Conservation (phyloP, 2,113 vertebrate species). For the Plectropomus leopardus region DNA sequence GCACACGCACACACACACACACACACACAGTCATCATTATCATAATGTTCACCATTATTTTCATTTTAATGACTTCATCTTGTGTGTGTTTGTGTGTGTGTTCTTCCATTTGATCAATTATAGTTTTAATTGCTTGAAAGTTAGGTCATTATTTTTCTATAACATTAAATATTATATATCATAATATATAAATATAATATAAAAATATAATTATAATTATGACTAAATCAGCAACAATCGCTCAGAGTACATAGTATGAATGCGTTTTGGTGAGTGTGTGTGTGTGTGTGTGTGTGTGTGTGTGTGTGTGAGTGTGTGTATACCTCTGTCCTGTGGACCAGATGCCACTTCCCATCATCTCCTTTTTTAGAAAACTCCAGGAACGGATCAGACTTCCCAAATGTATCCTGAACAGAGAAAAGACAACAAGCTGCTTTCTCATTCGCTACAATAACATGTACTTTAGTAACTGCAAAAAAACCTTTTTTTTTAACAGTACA, state of each 20-base stretch:
- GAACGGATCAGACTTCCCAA: conserved; percentile 95
- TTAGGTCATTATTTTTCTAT: not conserved
- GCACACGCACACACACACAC: not conserved
- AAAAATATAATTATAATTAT: too few relatives aligned
- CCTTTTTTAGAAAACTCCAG: conserved; percentile 91
- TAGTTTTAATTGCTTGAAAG: not conserved
- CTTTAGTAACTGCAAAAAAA: too few relatives aligned
- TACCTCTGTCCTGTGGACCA: conserved; percentile 94
- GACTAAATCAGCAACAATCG: not conserved
- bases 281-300: not conserved
- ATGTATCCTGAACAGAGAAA: conserved; percentile 88
- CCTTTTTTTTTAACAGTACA: too few relatives aligned
- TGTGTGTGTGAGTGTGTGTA: not conserved
- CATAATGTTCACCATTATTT: not conserved
- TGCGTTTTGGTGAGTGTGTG: not conserved
- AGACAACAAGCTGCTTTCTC: not conserved
- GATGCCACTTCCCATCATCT: conserved; percentile 90
- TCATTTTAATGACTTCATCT: not conserved
- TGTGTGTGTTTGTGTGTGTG: too few relatives aligned
- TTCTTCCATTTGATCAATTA: not conserved
- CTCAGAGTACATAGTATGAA: not conserved
- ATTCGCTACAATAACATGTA: not conserved
- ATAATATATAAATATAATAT: too few relatives aligned
- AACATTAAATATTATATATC: not conserved
- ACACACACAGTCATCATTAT: not conserved